Evolutionary conservation across 1,140 invertebrate genomes (phyloP), one percentile per base, ranked within the genome.

Genomic region (Listronotus oregonensis): DNA sequence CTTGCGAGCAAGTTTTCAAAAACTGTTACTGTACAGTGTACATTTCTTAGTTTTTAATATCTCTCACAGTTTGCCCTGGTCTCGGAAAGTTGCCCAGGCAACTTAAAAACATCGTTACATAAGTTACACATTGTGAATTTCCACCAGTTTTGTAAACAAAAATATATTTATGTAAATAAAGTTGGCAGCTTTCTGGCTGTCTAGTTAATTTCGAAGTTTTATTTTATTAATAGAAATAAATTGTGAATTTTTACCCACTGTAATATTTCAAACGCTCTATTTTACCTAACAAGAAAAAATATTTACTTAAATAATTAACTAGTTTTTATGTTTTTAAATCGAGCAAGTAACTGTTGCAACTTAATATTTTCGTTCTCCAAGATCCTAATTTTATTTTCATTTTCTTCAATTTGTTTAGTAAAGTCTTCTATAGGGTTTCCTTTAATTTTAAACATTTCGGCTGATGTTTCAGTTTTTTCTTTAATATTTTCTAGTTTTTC

Each of bases 121-220:
- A 42, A 72, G 66, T 64, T 73, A 52, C 62, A 74, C 58, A 71
- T 66, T 70, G 68, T 70, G 47, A 71, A 69, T 71, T 71, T 67
- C 67, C 73, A 75, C 71, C 73, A 73, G 74, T 76, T 76, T 76
- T 76, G 75, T 76, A 76, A 75, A 76, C 68, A 75, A 37, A 67
- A 65, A 69, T 66, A 66, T 69, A 76, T 75, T 76, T 76, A 70
- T 76, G 75, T 76, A 75, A 76, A 76, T 76, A 76, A 76, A 73
- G 34, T 51, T 67, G 71, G 59, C 64, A 62, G 69, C 69, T 63
- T 66, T 64, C 37, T 66, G 50, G 71, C 69, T 73, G 64, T 73
- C 69, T 64, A 61, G 61, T 64, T 68, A 66, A 18, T 60, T 70
- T 51, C 18, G 59, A 7, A 60, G 15, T 44, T 58, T 58, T 58